Percentiles rank a stretch among this genome's conserved stretches.
Evolutionary conservation across 1,140 invertebrate genomes (phyloP).

Genomic region (Polyergus mexicanus): DNA sequence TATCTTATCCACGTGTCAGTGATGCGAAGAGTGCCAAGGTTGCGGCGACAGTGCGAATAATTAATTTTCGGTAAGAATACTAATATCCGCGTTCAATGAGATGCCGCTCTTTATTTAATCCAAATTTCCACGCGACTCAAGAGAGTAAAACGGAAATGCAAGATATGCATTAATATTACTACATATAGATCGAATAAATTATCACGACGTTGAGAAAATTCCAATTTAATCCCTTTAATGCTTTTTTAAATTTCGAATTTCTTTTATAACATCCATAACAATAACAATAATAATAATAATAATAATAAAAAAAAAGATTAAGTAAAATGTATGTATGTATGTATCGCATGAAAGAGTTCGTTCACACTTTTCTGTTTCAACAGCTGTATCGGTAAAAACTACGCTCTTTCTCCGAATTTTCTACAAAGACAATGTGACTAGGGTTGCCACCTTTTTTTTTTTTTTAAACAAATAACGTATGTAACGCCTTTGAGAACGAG

Average conservation of each 20-base stretch:
- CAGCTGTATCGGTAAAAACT: background rate
- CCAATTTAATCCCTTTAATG: background rate
- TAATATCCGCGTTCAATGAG: constrained; percentile 11
- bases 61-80: constrained; percentile 44
- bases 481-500: no score
- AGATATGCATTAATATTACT: background rate
- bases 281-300: no score
- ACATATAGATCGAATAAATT: background rate
- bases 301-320: background rate
- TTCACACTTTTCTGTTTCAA: background rate
- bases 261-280: background rate
- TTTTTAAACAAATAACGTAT: no score
- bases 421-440: background rate
- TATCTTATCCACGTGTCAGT: constrained; percentile 20
- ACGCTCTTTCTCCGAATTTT: background rate
- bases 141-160: background rate
- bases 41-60: constrained; percentile 31
- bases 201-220: background rate
- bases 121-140: background rate
- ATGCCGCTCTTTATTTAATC: constrained; percentile 36
- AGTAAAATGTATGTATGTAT: background rate
- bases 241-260: background rate
- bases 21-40: constrained; percentile 35
- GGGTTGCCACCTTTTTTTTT: no score
- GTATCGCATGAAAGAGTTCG: background rate